These are phyloP conservation scores for Diadophis punctatus DNA, from an alignment of 2,113 vertebrate species.

Conservation along the genomic window DNA sequence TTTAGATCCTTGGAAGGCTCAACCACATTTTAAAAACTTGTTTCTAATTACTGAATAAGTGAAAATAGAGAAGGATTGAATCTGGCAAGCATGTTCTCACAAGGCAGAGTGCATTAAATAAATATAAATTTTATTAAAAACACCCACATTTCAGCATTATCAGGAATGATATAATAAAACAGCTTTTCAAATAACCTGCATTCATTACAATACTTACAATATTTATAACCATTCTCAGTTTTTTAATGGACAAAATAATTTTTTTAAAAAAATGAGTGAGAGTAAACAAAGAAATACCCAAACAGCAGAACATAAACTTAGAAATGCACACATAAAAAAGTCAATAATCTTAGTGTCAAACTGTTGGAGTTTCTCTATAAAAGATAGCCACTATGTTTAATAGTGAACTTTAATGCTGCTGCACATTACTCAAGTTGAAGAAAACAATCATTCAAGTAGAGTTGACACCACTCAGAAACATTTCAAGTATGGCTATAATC, in stretches of 20 bases:
- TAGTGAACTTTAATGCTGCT: slow-evolving; percentile 77
- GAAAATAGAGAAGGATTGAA: not conserved
- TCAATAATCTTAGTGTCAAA: slow-evolving; percentile 92
- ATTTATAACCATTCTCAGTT: slow-evolving; percentile 88
- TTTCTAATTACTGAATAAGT: not conserved
- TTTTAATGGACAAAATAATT: slow-evolving; percentile 85
- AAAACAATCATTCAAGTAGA: slow-evolving; percentile 94
- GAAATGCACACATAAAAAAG: slow-evolving; percentile 75
- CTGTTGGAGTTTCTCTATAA: slow-evolving; percentile 78
- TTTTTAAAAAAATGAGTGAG: slow-evolving; percentile 79
- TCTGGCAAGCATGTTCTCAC: slow-evolving; percentile 48
- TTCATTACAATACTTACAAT: slow-evolving; percentile 99
- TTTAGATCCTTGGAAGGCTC: not conserved
- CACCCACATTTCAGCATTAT: slow-evolving; percentile 98
- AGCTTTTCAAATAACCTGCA: slow-evolving; percentile 98
- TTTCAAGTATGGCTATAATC: slow-evolving; percentile 98
- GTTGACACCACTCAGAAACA: slow-evolving; percentile 88
- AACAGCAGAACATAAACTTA: slow-evolving; percentile 74
- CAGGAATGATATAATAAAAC: slow-evolving; percentile 99
- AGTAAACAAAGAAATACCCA: slow-evolving; percentile 56
- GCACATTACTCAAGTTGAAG: slow-evolving; percentile 80
- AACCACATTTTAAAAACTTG: not conserved
- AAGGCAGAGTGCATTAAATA: slow-evolving; percentile 90
- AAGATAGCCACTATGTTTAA: slow-evolving; percentile 83
- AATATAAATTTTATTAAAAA: slow-evolving; percentile 99